Percentiles rank a stretch among this genome's conserved stretches.
Evolutionary conservation across 2,797 vertebrate genomes (phyloP).

Genomic region (Rhinophrynus dorsalis): DNA sequence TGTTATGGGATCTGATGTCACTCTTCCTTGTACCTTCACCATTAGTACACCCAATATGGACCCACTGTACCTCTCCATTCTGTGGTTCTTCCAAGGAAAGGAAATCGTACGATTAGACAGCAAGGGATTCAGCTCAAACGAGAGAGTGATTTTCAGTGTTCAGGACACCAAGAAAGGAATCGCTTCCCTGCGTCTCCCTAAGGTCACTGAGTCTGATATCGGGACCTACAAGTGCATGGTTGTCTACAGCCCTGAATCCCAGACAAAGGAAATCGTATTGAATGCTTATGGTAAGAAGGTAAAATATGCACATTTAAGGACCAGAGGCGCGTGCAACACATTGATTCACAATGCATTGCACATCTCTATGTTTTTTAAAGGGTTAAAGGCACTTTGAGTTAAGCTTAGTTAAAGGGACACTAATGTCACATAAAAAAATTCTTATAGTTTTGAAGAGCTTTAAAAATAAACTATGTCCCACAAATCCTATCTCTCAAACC

Average conservation of each 20-base stretch:
- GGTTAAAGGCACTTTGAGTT: no score
- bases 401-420: no score
- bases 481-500: no score
- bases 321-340: no score
- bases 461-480: no score
- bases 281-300: background rate
- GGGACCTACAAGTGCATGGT: background rate
- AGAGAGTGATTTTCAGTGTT: background rate
- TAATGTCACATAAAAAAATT: no score
- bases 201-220: background rate
- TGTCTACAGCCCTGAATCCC: background rate
- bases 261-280: background rate
- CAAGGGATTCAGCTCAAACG: background rate
- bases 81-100: background rate
- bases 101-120: background rate
- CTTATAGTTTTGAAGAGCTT: no score
- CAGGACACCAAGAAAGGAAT: background rate
- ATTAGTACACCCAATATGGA: no score
- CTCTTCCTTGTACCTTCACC: background rate
- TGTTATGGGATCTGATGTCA: background rate
- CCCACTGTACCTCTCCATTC: background rate
- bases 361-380: no score
- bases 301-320: no score
- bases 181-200: background rate
- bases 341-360: no score